phyloP scores from a whole-genome alignment of 2,888 invertebrate species.

The Synanthedon formicaeformis region DNA sequence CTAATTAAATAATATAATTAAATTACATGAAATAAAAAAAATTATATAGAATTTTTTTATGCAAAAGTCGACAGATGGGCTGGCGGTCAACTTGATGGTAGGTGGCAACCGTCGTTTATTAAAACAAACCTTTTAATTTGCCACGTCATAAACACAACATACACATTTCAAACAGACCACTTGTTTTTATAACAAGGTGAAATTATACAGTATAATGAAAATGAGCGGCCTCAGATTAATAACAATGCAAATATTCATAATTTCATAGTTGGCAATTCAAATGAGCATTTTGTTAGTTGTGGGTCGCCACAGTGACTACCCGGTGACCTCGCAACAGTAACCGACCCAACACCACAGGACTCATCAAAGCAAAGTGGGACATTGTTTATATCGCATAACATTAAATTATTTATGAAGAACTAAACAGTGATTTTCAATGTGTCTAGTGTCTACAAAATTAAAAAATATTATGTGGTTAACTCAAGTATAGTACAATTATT shows the following conservation, averaged over 20 bases:
- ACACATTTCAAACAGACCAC: background rate
- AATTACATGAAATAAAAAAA: too few relatives aligned
- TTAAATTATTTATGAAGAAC: slow-evolving; percentile 1
- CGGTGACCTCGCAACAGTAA: background rate
- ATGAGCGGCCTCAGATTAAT: slow-evolving; percentile 21
- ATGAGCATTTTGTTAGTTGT: slow-evolving; percentile 35
- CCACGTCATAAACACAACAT: too few relatives aligned
- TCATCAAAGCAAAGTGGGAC: background rate
- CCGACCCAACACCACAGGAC: background rate
- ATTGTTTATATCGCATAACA: slow-evolving; percentile 4
- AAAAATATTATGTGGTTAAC: too few relatives aligned
- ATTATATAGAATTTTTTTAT: too few relatives aligned
- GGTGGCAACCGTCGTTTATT: too few relatives aligned
- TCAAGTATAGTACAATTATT: too few relatives aligned
- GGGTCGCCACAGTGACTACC: slow-evolving; percentile 17
- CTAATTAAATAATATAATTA: too few relatives aligned
- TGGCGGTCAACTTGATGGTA: too few relatives aligned
- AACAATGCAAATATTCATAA: slow-evolving; percentile 40
- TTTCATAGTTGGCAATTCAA: slow-evolving; percentile 39
- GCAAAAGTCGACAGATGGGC: too few relatives aligned
- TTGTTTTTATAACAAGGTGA: slow-evolving; percentile 8
- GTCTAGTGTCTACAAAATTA: too few relatives aligned
- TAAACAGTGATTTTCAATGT: too few relatives aligned
- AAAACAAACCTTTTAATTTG: too few relatives aligned
- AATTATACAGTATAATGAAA: slow-evolving; percentile 19